Evolutionary conservation across 1,140 invertebrate species (phyloP), one percentile per base, ranked within the genome.

Genomic region (Eupristina koningsbergeri): DNA sequence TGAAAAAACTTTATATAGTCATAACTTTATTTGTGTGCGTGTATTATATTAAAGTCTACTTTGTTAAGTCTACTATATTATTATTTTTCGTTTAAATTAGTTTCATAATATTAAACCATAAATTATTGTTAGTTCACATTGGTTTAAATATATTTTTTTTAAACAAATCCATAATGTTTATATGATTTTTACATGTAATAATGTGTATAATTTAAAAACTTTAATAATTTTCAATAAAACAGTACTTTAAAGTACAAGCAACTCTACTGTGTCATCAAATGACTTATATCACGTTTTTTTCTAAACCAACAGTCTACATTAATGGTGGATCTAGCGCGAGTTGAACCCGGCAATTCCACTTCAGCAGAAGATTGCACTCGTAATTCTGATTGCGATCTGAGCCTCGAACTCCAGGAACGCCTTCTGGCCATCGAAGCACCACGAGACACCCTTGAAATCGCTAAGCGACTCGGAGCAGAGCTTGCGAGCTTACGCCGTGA

Each of bases 401-500:
- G 34, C 26, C 78, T 74, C 22, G 88, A 90, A 71, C 86, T 91
- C 11, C 88, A 89, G 69, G 88, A 91, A 50, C 88, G 89, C 9
- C 79, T 92, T 0, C 81, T 88, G 11, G 88, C 87, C 15, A 81
- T 90, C 47, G 88, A 92, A 36, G 88, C 89, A 31, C 92, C 92
- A 0, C 88, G 89, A 41, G 90, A 92, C 50, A 86, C 90, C 19
- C 9, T 91, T 36, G 87, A 89, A 0, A 41, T 92, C 0, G 87
- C 87, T 0, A 88, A 89, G 64, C 89, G 89, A 36, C 82, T 92
- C 0, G 79, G 85, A 22, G 87, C 83, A 0, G 90, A 92, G 47
- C 89, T 90, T 53, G 85, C 86, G 39, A 41, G 26, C 6, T 39
- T 92, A 53, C 85, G 89, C 22, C 87, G 86, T 13, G 90, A 92